Percentiles rank a stretch among this genome's conserved stretches.
These are phyloP conservation scores for Carduelis carduelis DNA, from an alignment of 2,797 vertebrate species.

Conservation along the genomic window DNA sequence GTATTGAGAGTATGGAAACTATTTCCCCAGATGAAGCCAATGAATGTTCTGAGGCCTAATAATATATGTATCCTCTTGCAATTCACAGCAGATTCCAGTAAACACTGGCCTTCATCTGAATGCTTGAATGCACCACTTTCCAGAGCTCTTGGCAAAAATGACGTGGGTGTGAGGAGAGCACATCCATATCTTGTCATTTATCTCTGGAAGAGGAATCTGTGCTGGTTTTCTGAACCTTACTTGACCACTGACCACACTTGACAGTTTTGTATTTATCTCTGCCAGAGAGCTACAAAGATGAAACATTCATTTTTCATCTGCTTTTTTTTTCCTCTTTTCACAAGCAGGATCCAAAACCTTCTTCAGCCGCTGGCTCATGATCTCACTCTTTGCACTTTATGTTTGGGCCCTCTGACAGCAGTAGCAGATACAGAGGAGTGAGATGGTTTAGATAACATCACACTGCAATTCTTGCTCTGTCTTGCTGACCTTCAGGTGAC, in stretches of 20 bases:
- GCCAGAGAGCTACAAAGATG: background rate
- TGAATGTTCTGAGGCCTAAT: constrained; percentile 42
- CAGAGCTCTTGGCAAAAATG: constrained; percentile 22
- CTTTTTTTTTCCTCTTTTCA: background rate
- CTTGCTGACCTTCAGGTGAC: background rate
- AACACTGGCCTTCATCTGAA: constrained; percentile 6
- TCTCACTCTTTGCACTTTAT: background rate
- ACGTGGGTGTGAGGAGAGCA: background rate
- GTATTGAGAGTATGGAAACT: constrained; percentile 32
- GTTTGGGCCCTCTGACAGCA: background rate
- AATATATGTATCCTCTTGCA: constrained; percentile 22
- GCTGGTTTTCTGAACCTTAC: background rate
- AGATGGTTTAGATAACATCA: background rate
- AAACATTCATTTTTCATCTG: background rate
- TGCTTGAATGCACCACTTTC: background rate
- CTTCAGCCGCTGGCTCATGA: background rate
- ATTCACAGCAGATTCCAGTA: constrained; percentile 32
- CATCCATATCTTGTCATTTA: constrained; percentile 24
- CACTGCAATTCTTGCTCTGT: background rate
- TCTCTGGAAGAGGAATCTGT: background rate
- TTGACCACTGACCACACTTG: background rate
- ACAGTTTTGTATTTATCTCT: background rate
- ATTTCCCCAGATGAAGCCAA: constrained; percentile 42
- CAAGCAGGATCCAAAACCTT: background rate
- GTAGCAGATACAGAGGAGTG: background rate